Conservation (phyloP, 2,888 invertebrate species). For the Athrips mouffetella region DNA sequence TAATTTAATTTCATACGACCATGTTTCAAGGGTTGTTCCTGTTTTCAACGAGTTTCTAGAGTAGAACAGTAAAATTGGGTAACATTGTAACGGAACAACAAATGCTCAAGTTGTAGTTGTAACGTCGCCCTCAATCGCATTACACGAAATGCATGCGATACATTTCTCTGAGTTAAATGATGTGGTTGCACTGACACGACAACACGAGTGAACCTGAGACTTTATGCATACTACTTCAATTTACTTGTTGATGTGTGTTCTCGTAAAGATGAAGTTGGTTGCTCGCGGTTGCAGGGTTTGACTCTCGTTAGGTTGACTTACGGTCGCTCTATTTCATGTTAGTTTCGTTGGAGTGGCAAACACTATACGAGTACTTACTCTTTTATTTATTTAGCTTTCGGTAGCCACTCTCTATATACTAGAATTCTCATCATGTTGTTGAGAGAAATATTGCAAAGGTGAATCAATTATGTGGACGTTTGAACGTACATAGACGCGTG, state of each 20-base stretch:
- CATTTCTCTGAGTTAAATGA: conserved; percentile 1
- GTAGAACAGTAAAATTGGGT: background rate
- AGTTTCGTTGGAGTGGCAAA: too few relatives aligned
- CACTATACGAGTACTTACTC: background rate
- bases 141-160: background rate
- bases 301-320: too few relatives aligned
- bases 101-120: background rate
- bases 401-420: background rate
- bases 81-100: background rate
- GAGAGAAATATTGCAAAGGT: background rate
- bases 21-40: background rate
- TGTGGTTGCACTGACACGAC: conserved; percentile 1
- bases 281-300: too few relatives aligned
- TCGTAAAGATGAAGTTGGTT: background rate
- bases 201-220: background rate
- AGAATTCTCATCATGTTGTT: background rate
- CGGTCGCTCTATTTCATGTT: too few relatives aligned
- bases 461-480: background rate
- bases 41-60: background rate
- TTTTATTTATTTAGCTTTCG: background rate
- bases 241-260: background rate
- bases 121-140: background rate
- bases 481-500: background rate
- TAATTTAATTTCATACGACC: conserved; percentile 38
- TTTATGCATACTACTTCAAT: background rate